These are phyloP conservation scores for Chaetophractus vellerosus DNA, from an alignment of 2,797 vertebrate genomes.

Conservation along the genomic window DNA sequence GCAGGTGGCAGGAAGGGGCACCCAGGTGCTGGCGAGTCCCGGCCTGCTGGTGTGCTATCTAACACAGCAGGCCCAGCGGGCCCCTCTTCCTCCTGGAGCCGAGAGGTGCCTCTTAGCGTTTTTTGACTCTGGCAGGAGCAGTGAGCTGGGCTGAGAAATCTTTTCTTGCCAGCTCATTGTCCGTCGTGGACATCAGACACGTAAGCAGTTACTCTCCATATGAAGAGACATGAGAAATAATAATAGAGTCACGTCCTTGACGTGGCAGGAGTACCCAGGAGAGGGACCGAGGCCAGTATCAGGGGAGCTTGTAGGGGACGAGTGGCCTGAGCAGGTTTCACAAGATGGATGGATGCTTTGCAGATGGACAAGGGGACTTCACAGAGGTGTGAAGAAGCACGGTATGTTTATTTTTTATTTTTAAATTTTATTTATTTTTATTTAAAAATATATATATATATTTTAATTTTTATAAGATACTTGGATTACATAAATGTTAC, in stretches of 20 bases:
- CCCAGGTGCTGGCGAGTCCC: background rate
- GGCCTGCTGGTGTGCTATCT: background rate
- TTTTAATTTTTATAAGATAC: too few relatives aligned
- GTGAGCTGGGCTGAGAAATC: conserved; percentile 17
- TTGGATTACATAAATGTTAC: too few relatives aligned
- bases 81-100: conserved; percentile 12
- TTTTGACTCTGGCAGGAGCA: conserved; percentile 8
- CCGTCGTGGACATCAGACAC: background rate
- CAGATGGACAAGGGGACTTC: background rate
- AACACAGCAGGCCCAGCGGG: background rate
- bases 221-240: background rate
- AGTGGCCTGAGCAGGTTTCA: background rate
- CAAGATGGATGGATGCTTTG: background rate
- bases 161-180: conserved; percentile 65
- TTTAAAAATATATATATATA: too few relatives aligned
- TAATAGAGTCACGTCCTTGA: background rate
- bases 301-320: background rate
- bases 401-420: background rate
- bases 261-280: too few relatives aligned
- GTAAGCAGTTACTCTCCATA: background rate
- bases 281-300: background rate
- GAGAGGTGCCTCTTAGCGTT: conserved; percentile 25
- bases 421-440: too few relatives aligned
- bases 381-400: background rate
- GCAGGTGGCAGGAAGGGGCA: background rate